Evolutionary conservation across 2,888 invertebrate species (phyloP).

Genomic region (Caenorhabditis japonica): DNA sequence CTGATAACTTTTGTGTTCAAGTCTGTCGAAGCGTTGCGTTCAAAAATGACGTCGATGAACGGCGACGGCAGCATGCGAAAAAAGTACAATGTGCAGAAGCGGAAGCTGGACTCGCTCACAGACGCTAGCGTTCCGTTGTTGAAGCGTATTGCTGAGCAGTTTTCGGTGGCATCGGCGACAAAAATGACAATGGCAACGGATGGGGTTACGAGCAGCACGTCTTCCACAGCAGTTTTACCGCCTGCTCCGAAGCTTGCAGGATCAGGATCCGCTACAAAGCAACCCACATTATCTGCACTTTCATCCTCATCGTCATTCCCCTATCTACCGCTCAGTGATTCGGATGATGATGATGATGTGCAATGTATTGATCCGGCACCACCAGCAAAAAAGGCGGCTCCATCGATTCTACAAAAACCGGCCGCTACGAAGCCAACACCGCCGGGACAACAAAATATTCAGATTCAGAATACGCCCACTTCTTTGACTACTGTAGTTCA

Average conservation of each 20-base stretch:
- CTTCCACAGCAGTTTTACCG: too few relatives aligned
- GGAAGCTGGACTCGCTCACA: conserved; percentile 5
- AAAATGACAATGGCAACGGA: too few relatives aligned
- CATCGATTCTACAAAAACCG: neutral
- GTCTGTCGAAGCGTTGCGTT: conserved; percentile 4
- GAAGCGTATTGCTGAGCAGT: conserved; percentile 1
- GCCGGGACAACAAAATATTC: too few relatives aligned
- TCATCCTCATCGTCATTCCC: neutral
- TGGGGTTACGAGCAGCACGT: too few relatives aligned
- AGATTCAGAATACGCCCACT: too few relatives aligned
- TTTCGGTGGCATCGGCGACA: too few relatives aligned
- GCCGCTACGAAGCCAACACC: neutral
- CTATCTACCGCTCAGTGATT: conserved; percentile 20
- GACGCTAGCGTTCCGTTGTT: neutral
- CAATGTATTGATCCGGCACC: conserved; percentile 34
- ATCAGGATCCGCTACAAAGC: neutral
- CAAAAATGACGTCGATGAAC: neutral
- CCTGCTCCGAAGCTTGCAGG: neutral
- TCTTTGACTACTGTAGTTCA: too few relatives aligned
- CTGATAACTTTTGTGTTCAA: conserved; percentile 12
- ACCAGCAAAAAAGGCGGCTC: conserved; percentile 17
- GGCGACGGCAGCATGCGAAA: neutral
- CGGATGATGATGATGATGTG: conserved; percentile 37
- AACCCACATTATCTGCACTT: neutral
- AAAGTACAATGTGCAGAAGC: conserved; percentile 14